Evolutionary conservation across 30 jellyfish, hydroid and myxozoan genomes (phyloP).

Genomic region (Turritopsis rubra): DNA sequence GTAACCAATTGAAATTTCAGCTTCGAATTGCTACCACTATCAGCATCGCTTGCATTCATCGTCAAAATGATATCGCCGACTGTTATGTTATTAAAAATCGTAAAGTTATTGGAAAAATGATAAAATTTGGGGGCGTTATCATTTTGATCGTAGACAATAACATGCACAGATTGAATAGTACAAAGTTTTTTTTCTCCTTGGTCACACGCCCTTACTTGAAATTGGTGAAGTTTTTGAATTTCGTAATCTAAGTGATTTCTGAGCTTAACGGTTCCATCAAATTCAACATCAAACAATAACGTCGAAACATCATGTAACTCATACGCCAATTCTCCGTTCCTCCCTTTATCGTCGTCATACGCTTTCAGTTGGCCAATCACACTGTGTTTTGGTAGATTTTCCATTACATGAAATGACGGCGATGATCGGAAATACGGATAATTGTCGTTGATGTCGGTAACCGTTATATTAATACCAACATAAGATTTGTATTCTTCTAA

Average conservation of each 20-base stretch:
- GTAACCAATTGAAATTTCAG: neutral
- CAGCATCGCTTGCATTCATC: constrained; percentile 14
- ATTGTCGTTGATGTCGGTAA: constrained; percentile 25
- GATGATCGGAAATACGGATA: neutral
- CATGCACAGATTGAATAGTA: neutral
- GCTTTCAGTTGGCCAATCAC: constrained; percentile 12
- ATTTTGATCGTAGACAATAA: neutral
- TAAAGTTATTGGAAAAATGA: neutral
- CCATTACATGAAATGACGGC: neutral
- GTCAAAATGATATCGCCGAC: neutral
- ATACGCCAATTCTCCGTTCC: neutral
- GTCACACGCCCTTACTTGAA: constrained; percentile 10
- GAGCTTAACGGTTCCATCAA: neutral
- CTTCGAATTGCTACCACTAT: constrained; percentile 13
- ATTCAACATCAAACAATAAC: neutral
- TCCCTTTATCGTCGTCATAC: neutral
- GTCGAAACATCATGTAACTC: neutral
- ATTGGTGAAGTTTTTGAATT: neutral
- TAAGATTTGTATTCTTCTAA: neutral
- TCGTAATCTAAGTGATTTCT: constrained; percentile 1
- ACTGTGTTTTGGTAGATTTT: neutral
- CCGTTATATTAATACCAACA: neutral
- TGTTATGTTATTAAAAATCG: neutral
- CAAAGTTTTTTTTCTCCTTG: neutral
- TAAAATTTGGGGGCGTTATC: constrained; percentile 20